Base-by-base conservation (phyloP, 2,113 vertebrate species). In the Cochlearius cochlearius region DNA sequence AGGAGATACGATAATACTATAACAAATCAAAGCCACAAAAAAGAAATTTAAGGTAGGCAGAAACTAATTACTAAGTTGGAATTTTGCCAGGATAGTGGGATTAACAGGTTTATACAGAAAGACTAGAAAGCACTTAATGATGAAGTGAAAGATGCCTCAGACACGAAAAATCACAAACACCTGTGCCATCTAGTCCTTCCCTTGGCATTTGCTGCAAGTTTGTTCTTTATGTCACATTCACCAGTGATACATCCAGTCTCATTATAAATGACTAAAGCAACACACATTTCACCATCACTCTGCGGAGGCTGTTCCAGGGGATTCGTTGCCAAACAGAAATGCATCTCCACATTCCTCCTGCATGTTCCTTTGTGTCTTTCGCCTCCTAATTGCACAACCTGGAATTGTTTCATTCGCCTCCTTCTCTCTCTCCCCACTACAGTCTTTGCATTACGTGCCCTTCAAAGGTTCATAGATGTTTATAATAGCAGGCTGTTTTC, bases 1-100 rank as follows among this genome's bases (percentile, higher is more conserved):
- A 94, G 64, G 36, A 80, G 67, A 76, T 90, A 55, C 15, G 16
- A 80, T 91, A 93, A 81, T 63, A 49, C 59, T 73, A 5, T 83
- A 78, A 68, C 60, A 76, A 92, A 92, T 71, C 72, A 76, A 96
- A 96, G 25, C 50, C 47, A 73, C 3, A 1, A 18, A 78, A 78
- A 86, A 94, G 27, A 92, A 93, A 96, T 73, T 86, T 74, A 95
- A 96, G 84, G 73, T 94, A 82, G 55, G 69, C 66, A 91, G 71
- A 93, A 97, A 74, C 74, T 79, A 93, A 97, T 95, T 90, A 92
- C 49, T 60, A 45, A 76, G 2, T 13, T 90, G 95, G 39, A 95
- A 72, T 94, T 96, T 91, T 94, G 63, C 88, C 83, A 94, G 38
- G 12, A 22, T 84, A 63, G 55, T 66, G 81, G 77, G 60, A 93